Evolutionary conservation across 2,113 vertebrate genomes (phyloP).

Genomic region (Cyanoliseus patagonus): DNA sequence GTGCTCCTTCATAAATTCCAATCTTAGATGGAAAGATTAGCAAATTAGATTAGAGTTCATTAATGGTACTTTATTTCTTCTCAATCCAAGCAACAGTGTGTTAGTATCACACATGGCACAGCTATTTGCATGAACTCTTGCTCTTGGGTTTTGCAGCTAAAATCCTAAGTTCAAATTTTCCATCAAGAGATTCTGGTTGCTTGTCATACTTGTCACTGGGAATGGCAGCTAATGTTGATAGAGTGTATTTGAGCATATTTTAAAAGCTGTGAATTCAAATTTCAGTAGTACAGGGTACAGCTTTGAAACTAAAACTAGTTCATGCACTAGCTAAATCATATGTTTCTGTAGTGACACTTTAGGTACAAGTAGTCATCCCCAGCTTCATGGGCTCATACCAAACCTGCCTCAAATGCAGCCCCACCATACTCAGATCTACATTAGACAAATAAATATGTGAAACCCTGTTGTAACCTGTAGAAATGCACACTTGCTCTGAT

Average conservation of each 20-base stretch:
- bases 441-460: background rate
- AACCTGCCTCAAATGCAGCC: background rate
- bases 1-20: background rate
- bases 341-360: fast-evolving
- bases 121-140: background rate
- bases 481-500: background rate
- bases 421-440: background rate
- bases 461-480: background rate
- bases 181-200: background rate
- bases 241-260: background rate
- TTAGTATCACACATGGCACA: background rate
- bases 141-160: background rate
- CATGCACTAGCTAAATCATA: background rate
- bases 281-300: background rate
- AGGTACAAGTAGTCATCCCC: background rate
- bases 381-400: background rate
- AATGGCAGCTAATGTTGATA: background rate
- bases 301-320: background rate
- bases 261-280: background rate
- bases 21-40: background rate
- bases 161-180: background rate
- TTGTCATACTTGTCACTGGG: background rate
- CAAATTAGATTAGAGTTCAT: background rate
- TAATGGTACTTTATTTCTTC: background rate
- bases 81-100: background rate